Evolutionary conservation across 1,140 invertebrate species (phyloP).

Genomic region (Lutraria rhynchaena): DNA sequence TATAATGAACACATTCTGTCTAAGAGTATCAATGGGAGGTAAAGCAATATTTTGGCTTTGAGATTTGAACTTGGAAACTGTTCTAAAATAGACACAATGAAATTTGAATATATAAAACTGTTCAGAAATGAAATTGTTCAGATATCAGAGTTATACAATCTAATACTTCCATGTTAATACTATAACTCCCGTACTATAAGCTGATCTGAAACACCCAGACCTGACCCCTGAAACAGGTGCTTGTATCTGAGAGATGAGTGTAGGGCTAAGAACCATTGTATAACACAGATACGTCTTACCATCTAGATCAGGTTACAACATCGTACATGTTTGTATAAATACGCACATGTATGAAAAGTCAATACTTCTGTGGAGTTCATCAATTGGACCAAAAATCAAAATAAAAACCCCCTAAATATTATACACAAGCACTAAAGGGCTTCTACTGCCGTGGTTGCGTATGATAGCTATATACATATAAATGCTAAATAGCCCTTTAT

Average conservation of each 20-base stretch:
- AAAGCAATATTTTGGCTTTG: no score
- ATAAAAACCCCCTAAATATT: neutral
- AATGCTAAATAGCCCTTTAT: conserved; percentile 44
- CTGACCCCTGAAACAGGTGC: no score
- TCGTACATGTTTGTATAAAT: neutral
- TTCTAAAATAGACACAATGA: no score
- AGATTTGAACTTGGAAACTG: no score
- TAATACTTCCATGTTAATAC: no score
- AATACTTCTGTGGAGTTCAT: neutral
- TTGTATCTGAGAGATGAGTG: neutral
- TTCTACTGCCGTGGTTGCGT: conserved; percentile 31
- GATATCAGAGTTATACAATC: no score
- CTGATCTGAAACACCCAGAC: no score
- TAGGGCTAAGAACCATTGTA: neutral
- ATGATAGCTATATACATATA: conserved; percentile 21
- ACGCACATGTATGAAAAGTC: neutral
- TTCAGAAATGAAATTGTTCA: no score
- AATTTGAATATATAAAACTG: no score
- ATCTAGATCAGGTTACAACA: neutral
- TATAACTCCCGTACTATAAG: no score
- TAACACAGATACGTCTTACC: neutral
- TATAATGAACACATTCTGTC: no score
- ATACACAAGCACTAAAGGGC: conserved; percentile 20
- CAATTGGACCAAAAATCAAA: neutral
- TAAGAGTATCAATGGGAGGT: no score